Evolutionary conservation across 2,888 invertebrate genomes (phyloP).

Genomic region (Tyria jacobaeae): DNA sequence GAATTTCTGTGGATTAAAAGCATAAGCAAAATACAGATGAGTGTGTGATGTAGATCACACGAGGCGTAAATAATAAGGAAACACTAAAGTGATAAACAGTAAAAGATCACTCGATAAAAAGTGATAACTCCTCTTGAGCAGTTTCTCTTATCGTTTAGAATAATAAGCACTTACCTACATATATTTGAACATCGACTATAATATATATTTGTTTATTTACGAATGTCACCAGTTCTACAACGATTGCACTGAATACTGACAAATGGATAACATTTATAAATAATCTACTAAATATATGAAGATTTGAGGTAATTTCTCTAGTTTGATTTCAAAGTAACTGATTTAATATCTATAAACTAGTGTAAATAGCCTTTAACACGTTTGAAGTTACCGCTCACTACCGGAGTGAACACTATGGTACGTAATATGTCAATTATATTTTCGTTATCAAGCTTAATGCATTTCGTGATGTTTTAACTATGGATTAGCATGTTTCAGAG

Average conservation of each 20-base stretch:
- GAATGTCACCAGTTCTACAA: neutral
- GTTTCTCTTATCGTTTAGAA: neutral
- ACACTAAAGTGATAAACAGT: neutral
- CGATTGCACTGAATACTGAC: neutral
- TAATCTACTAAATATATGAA: neutral
- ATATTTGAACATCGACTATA: neutral
- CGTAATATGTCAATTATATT: constrained; percentile 61
- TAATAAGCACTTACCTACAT: neutral
- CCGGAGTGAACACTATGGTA: constrained; percentile 58
- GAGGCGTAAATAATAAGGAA: neutral
- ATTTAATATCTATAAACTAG: neutral
- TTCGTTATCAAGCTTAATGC: constrained; percentile 55
- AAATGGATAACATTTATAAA: neutral
- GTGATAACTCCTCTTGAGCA: neutral
- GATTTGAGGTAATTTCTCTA: neutral
- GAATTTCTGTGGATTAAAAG: too few relatives aligned
- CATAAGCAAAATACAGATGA: too few relatives aligned
- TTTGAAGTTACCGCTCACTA: constrained; percentile 64
- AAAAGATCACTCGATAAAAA: neutral
- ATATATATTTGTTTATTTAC: neutral
- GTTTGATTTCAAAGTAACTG: neutral
- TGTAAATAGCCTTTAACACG: constrained; percentile 47
- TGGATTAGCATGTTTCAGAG: constrained; percentile 46
- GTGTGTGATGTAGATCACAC: too few relatives aligned
- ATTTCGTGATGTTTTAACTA: constrained; percentile 51